These are phyloP conservation scores for Mesoclemmys tuberculata DNA, from an alignment of 2,113 vertebrate species.

Conservation along the genomic window DNA sequence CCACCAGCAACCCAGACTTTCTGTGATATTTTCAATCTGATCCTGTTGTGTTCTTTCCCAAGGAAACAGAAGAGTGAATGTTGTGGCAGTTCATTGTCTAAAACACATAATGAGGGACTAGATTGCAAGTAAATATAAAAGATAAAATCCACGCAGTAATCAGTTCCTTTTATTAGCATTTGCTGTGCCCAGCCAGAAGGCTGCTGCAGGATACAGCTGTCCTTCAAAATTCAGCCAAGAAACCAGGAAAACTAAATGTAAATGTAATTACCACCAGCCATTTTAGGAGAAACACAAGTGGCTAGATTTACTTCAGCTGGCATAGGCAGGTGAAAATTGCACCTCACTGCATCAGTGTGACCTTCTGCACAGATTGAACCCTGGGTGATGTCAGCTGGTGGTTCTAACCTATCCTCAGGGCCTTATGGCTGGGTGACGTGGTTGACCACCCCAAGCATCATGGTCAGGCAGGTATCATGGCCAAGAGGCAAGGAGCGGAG, in stretches of 20 bases:
- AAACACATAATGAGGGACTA: constrained; percentile 44
- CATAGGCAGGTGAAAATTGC: neutral
- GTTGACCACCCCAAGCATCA: neutral
- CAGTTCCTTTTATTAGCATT: constrained; percentile 44
- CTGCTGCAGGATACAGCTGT: constrained; percentile 46
- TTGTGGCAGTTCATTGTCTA: constrained; percentile 46
- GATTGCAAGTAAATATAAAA: constrained; percentile 34
- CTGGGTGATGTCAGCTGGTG: neutral
- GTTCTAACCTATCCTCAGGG: neutral
- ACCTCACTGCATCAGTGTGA: neutral
- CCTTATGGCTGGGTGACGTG: neutral
- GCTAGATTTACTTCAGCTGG: neutral
- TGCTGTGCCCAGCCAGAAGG: constrained; percentile 56
- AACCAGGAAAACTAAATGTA: constrained; percentile 39
- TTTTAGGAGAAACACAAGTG: constrained; percentile 28
- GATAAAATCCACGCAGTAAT: constrained; percentile 28
- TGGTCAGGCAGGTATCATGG: too few species aligned
- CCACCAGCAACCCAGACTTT: neutral
- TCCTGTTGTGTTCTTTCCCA: constrained; percentile 22
- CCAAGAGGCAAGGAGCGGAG: neutral
- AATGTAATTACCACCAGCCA: constrained; percentile 26
- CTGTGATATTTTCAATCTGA: neutral
- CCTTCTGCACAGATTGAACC: neutral
- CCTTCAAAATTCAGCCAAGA: constrained; percentile 48
- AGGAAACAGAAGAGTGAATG: constrained; percentile 15